Conservation (phyloP, 2,113 vertebrate species). For the Myrmophylax atrothorax region DNA sequence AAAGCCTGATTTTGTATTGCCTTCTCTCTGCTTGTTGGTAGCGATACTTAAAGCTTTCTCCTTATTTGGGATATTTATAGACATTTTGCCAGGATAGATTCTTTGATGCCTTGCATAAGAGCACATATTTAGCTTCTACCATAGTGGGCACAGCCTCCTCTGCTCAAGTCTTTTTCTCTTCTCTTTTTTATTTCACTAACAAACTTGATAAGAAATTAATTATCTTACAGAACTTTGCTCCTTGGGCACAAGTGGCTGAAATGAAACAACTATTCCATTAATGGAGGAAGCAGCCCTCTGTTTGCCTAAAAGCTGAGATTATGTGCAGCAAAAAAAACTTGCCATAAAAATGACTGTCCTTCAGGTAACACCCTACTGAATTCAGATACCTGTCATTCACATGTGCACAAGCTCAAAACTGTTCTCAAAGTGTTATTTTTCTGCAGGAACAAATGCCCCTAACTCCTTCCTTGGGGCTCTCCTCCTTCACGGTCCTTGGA, state of each 20-base stretch:
- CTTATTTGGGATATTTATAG: constrained; percentile 58
- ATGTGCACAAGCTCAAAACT: neutral
- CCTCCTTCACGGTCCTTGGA: neutral
- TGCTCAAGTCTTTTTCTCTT: neutral
- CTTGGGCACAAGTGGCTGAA: neutral
- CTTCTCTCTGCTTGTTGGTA: neutral
- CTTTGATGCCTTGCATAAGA: constrained; percentile 42
- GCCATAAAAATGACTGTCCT: neutral
- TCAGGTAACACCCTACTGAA: neutral
- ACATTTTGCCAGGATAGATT: constrained; percentile 45
- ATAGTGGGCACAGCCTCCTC: neutral
- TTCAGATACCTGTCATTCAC: neutral
- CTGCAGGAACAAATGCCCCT: neutral
- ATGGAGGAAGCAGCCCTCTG: neutral
- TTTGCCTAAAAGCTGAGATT: neutral
- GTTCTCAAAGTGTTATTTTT: neutral
- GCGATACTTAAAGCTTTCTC: neutral
- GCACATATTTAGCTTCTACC: constrained; percentile 10
- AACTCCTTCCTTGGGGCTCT: neutral
- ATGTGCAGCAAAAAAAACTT: neutral
- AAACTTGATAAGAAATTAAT: neutral
- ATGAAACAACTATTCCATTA: neutral
- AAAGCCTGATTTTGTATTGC: neutral
- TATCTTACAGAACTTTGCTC: neutral
- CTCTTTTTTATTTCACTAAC: neutral